Base-by-base conservation (phyloP, 2,113 vertebrate species). In the Trichomycterus rosablanca region DNA sequence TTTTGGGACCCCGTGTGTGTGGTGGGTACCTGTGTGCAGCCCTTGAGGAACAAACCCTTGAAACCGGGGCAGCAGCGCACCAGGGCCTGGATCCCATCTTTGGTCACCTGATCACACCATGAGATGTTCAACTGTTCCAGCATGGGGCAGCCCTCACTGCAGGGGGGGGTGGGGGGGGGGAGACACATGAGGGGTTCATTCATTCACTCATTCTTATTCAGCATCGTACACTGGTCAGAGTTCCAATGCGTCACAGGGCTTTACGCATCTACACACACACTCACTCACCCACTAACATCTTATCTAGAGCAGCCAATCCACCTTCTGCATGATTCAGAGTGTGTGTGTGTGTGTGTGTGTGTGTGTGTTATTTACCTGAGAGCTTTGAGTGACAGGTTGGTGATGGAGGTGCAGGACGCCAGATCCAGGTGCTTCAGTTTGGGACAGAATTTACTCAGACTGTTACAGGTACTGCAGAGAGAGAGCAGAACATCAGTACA, bases 101-200 rank as follows among this genome's bases (percentile, higher is more conserved):
- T 97, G 40, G 92, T 96, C 83, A 99, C 92, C 86, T 99, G 94
- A 83, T 97, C 94, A 49, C 96, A 99, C 96, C 96, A 99, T 70
- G 96, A 99, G 82, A 99, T 97, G 73, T 97, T 93, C 76, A 99
- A 87, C 75, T 97, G 94, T 81, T 99, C 94, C 80, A 99, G 82
- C 71, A 93, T 81, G 11, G 92, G 93, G 83, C 95, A 99, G n/a
- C 96, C 96, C 87, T 99, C 96, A 11, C 96, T 97, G 51, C 51
- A 70, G 62, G 77, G n/a, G n/a, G n/a, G n/a, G n/a, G n/a, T n/a
- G n/a, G n/a, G n/a, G n/a, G n/a, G n/a, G n/a, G n/a, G n/a, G n/a
- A n/a, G n/a, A n/a, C n/a, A n/a, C n/a, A n/a, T n/a, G n/a, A n/a
- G n/a, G n/a, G n/a, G n/a, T n/a, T n/a, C n/a, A n/a, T n/a, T n/a